Evolutionary conservation across 2,113 vertebrate species (phyloP), one percentile per base, ranked within the genome.

Genomic region (Macquaria australasica): DNA sequence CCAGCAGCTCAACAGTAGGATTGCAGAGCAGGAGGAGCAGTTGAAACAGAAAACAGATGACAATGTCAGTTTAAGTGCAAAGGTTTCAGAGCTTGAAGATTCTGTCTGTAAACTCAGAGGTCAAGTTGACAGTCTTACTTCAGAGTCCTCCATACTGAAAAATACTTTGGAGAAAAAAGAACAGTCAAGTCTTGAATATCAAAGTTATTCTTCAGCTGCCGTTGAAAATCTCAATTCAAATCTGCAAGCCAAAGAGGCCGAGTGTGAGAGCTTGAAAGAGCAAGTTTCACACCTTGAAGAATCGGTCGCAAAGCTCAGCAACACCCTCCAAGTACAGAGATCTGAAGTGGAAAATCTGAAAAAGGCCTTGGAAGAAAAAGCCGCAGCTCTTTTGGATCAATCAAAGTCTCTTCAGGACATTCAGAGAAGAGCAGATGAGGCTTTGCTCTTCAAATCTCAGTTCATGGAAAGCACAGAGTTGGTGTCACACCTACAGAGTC

Each of bases 151-250:
- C 2, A 34, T 82, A 0, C 85, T 97, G 69, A 96, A 95, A 83
- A 79, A 28, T n/a, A 62, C 83, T 28, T 16, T 96, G 86, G 93
- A 93, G 64, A 88, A 96, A 77, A 97, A 95, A 82, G 96, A 97
- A 39, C 77, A 89, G 56, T 16, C 77, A 0, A 80, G 94, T 41
- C 80, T 85, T 9, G 88, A 95, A 55, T 66, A 66, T 87, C 90
- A 91, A 39, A 91, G 48, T 50, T 83, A 51, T 23, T 92, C 93
- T n/a, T 87, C 87, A 3, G 4, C 86, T 23, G 73, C 91, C 1
- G 90, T 82, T 12, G 93, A 95, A 76, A 93, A 76, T 63, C 89
- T 97, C 31, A 93, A 87, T 16, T 55, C 18, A 1, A 88, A 94
- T 5, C 85, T 97, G 8, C 87, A 93, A 48, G 81, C 89, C 78